Percentiles rank a stretch among this genome's conserved stretches.
Evolutionary conservation across 2,797 vertebrate genomes (phyloP).

Genomic region (Scomberomorus guttatus): DNA sequence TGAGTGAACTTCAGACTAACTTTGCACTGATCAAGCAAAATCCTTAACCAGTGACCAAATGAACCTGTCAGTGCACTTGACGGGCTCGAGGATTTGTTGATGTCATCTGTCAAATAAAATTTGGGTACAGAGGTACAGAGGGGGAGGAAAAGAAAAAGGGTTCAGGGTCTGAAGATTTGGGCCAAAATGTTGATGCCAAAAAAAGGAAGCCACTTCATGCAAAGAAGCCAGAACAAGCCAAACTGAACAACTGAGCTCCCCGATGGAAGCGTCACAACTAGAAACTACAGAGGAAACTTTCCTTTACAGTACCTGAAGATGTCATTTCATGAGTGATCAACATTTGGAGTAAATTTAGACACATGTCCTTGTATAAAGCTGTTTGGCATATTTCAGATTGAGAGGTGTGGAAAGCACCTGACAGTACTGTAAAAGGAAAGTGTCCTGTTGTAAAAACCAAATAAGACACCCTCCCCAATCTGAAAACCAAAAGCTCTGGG

Average conservation of each 20-base stretch:
- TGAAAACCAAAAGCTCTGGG: conserved; percentile 78
- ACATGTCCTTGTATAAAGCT: not conserved
- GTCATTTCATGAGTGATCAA: not conserved
- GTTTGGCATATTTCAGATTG: not conserved
- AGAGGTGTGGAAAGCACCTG: conserved; percentile 33
- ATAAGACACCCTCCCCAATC: conserved; percentile 77
- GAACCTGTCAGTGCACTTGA: conserved; percentile 40
- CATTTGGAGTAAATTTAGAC: not conserved
- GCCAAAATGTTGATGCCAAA: conserved; percentile 57
- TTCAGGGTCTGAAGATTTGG: conserved; percentile 34
- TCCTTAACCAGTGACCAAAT: not conserved
- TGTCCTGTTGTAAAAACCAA: conserved; percentile 55
- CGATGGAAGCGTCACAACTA: conserved; percentile 62
- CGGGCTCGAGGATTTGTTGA: conserved; percentile 2
- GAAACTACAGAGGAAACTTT: conserved; percentile 73
- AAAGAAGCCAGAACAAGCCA: conserved; percentile 81
- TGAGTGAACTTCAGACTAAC: not conserved
- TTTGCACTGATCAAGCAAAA: not conserved
- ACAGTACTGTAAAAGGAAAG: conserved; percentile 71
- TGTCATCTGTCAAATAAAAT: conserved; percentile 46
- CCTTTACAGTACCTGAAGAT: conserved; percentile 58
- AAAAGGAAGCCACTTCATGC: conserved; percentile 84
- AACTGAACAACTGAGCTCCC: conserved; percentile 66
- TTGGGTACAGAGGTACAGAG: not conserved
- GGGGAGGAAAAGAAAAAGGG: not conserved